These are phyloP conservation scores for Eublepharis macularius DNA, from an alignment of 2,113 vertebrate genomes.

Conservation along the genomic window DNA sequence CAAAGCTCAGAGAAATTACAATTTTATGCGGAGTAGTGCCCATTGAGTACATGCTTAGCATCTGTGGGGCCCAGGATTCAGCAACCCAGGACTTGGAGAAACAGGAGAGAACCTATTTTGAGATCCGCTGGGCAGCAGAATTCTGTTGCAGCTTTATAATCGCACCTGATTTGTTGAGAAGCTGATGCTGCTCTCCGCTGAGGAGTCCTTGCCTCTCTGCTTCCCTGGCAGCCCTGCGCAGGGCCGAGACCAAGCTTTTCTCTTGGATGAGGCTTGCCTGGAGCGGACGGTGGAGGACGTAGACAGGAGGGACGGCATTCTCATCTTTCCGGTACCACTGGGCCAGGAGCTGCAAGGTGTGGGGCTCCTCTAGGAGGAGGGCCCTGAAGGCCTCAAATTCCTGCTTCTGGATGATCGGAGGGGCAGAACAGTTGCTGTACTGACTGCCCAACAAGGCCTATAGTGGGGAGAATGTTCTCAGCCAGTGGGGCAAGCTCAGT, in stretches of 20 bases:
- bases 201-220: slow-evolving; percentile 73
- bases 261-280: slow-evolving; percentile 67
- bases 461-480: not conserved
- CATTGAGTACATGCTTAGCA: no score
- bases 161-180: slow-evolving; percentile 79
- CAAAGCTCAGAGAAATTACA: no score
- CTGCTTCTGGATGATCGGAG: slow-evolving; percentile 68
- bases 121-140: no score
- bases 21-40: no score
- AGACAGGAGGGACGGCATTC: slow-evolving; percentile 76
- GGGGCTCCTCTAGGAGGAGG: slow-evolving; percentile 66
- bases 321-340: slow-evolving; percentile 76
- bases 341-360: slow-evolving; percentile 68
- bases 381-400: slow-evolving; percentile 76
- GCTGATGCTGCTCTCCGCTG: slow-evolving; percentile 67
- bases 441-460: slow-evolving; percentile 83
- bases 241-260: slow-evolving; percentile 61
- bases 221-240: slow-evolving; percentile 67
- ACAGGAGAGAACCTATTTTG: no score
- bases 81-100: no score
- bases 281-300: slow-evolving; percentile 77
- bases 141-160: not conserved
- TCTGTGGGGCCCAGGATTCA: no score
- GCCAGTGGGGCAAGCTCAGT: no score
- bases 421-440: slow-evolving; percentile 76